phyloP scores from a whole-genome alignment of 2,113 vertebrate species.

The Vimba vimba region DNA sequence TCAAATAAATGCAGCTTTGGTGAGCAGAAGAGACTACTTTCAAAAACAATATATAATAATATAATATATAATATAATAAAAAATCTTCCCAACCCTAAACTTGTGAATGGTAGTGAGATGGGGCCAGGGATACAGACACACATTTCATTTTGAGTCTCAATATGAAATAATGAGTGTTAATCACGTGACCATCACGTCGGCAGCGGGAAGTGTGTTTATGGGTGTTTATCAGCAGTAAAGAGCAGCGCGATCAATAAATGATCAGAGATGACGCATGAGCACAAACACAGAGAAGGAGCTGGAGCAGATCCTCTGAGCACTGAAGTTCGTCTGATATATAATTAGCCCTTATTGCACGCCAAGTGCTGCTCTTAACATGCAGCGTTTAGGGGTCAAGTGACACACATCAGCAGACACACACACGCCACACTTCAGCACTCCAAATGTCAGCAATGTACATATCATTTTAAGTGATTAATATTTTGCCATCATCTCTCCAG shows the following conservation, averaged over 20 bases:
- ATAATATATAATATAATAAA: too few relatives aligned
- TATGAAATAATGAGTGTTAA: neutral
- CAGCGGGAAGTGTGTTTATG: neutral
- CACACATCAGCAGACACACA: neutral
- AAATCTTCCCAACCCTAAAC: neutral
- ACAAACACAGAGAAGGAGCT: neutral
- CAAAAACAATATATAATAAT: too few relatives aligned
- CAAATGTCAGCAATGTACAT: neutral
- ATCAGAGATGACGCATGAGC: neutral
- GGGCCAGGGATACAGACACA: neutral
- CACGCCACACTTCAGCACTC: neutral
- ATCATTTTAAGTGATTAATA: neutral
- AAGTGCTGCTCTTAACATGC: neutral
- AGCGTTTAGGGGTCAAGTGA: conserved; percentile 7
- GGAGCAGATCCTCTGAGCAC: neutral
- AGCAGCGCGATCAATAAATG: neutral
- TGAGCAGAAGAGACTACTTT: too few relatives aligned
- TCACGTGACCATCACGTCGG: neutral
- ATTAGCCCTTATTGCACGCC: conserved; percentile 12
- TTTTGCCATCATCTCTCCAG: neutral
- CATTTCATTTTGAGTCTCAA: neutral
- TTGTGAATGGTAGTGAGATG: neutral
- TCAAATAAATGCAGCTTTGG: neutral
- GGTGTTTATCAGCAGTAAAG: neutral
- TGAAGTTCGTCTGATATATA: conserved; percentile 6